A percentile compares a stretch with the other conserved stretches of the same genome.
Evolutionary conservation across 1,140 invertebrate species (phyloP).

Genomic region (Drosophila chauvacae): DNA sequence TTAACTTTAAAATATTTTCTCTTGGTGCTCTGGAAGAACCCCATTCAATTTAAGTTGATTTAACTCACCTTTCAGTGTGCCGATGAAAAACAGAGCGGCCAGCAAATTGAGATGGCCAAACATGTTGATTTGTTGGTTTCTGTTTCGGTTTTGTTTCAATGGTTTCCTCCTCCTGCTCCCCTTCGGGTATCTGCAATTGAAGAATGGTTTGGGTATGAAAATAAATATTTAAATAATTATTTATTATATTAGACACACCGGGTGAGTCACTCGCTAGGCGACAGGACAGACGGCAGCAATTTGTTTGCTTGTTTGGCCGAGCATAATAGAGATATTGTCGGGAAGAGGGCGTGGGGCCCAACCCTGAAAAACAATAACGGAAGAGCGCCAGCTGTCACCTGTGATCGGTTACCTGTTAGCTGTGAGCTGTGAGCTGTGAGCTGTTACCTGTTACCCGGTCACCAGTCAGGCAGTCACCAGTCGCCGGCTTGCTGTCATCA

Average conservation of each 20-base stretch:
- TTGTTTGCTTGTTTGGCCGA: constrained; percentile 74
- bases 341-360: constrained; percentile 15
- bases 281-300: constrained; percentile 52
- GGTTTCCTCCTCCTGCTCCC: neutral
- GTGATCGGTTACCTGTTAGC: constrained; percentile 35
- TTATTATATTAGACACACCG: constrained; percentile 16
- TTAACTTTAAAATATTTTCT: neutral
- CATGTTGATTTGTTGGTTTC: constrained; percentile 59
- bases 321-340: constrained; percentile 73
- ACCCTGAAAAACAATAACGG: constrained; percentile 38
- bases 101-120: constrained; percentile 54
- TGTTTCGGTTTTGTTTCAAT: constrained; percentile 10
- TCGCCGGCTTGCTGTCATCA: constrained; percentile 65
- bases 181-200: constrained; percentile 10
- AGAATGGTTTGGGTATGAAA: neutral
- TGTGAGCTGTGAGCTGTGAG: neutral
- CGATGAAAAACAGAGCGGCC: constrained; percentile 52
- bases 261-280: constrained; percentile 30
- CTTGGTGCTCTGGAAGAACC: neutral
- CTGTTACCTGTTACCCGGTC: constrained; percentile 9
- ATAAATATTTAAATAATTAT: constrained; percentile 47
- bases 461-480: constrained; percentile 12
- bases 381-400: constrained; percentile 71
- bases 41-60: constrained; percentile 18
- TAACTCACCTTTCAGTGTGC: constrained; percentile 67